Percentiles rank a stretch among this genome's conserved stretches.
Evolutionary conservation across 2,888 invertebrate species (phyloP).

Genomic region (Pandemis cinnamomeana): DNA sequence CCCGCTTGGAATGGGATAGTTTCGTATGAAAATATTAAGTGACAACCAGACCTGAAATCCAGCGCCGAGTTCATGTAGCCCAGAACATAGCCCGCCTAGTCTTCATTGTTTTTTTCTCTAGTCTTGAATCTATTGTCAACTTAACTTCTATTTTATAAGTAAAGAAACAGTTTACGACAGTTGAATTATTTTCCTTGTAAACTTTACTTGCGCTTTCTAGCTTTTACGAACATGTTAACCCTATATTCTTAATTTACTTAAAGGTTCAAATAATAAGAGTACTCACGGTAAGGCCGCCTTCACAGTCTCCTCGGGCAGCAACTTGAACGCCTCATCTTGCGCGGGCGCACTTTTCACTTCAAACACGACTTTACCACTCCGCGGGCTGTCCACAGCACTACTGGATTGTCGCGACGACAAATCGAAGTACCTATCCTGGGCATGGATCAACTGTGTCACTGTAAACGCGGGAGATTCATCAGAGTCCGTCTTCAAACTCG

Average conservation of each 20-base stretch:
- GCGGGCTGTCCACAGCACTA: constrained; percentile 46
- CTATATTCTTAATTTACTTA: background rate
- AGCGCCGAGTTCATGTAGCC: too few relatives aligned
- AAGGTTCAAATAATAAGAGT: constrained; percentile 1
- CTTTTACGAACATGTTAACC: too few relatives aligned
- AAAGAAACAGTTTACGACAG: too few relatives aligned
- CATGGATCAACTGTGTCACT: constrained; percentile 77
- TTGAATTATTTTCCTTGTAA: too few relatives aligned
- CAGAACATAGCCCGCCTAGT: too few relatives aligned
- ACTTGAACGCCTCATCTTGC: constrained; percentile 45
- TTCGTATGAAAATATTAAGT: too few relatives aligned
- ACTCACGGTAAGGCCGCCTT: constrained; percentile 48
- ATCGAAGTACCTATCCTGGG: constrained; percentile 78
- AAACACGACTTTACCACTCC: constrained; percentile 57
- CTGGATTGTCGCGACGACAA: constrained; percentile 62
- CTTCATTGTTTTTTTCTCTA: too few relatives aligned
- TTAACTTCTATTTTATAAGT: too few relatives aligned
- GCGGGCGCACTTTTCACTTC: constrained; percentile 51
- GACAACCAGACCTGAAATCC: too few relatives aligned
- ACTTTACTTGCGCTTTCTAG: too few relatives aligned
- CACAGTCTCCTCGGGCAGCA: constrained; percentile 44
- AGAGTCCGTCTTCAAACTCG: constrained; percentile 44
- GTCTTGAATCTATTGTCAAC: too few relatives aligned
- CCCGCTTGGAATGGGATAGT: too few relatives aligned
- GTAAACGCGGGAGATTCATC: constrained; percentile 70